phyloP scores from a whole-genome alignment of 2,113 vertebrate genomes.

The Trogon melanurus region DNA sequence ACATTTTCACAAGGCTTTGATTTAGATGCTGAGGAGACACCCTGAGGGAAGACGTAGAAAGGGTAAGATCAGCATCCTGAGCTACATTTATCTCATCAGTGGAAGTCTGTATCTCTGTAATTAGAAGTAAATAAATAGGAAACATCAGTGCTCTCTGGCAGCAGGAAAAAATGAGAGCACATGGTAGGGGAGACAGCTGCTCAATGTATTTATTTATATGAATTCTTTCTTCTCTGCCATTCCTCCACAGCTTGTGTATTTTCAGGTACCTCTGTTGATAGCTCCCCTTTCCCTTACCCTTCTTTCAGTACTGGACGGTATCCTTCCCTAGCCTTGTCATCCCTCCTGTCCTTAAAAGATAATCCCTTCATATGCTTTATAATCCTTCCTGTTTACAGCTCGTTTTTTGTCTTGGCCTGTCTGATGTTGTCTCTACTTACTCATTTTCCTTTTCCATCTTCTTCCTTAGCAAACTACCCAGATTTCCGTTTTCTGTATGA shows the following conservation, averaged over 20 bases:
- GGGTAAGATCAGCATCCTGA: background rate
- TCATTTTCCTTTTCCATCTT: background rate
- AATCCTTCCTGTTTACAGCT: background rate
- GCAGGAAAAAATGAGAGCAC: background rate
- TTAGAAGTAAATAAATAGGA: conserved; percentile 48
- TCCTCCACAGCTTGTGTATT: background rate
- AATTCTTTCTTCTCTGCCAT: background rate
- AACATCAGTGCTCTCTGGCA: conserved; percentile 18
- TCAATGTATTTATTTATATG: background rate
- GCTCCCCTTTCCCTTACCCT: background rate
- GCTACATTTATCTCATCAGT: conserved; percentile 24
- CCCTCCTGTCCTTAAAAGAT: background rate
- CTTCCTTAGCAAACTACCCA: background rate
- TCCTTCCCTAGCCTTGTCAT: background rate
- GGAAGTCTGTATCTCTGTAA: conserved; percentile 3
- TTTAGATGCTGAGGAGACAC: background rate
- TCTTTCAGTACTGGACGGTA: background rate
- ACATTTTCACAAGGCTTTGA: background rate
- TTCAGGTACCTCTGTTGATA: background rate
- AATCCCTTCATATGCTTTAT: background rate
- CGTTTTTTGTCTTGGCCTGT: background rate
- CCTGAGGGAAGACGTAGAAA: background rate
- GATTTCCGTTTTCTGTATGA: background rate
- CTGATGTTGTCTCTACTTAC: background rate
- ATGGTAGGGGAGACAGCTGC: background rate